Evolutionary conservation across 2,113 vertebrate genomes (phyloP).

Genomic region (Plecotus auritus): DNA sequence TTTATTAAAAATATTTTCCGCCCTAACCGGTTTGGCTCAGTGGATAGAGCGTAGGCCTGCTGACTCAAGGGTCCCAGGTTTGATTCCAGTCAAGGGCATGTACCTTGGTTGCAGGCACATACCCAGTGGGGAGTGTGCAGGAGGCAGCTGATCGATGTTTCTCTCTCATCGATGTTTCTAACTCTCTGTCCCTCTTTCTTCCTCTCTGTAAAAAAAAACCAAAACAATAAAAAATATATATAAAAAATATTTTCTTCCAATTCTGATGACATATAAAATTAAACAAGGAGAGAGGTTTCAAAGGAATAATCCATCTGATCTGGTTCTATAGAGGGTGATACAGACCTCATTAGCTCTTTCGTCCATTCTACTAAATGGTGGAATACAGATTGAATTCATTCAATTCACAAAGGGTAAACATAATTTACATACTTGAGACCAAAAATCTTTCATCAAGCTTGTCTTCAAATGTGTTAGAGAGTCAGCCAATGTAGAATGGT

Average conservation of each 20-base stretch:
- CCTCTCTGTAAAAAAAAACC: too few relatives aligned
- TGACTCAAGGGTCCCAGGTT: too few relatives aligned
- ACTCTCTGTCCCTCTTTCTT: too few relatives aligned
- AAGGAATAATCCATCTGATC: not conserved
- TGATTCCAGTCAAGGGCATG: too few relatives aligned
- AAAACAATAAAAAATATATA: too few relatives aligned
- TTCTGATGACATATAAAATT: constrained; percentile 7
- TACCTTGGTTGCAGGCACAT: too few relatives aligned
- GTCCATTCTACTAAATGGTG: not conserved
- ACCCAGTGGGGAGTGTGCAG: too few relatives aligned
- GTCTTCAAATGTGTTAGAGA: constrained; percentile 21
- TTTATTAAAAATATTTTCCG: constrained; percentile 66
- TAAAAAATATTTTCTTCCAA: too few relatives aligned
- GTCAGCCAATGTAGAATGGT: constrained; percentile 17
- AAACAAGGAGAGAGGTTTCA: not conserved
- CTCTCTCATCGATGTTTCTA: too few relatives aligned
- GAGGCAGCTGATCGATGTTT: too few relatives aligned
- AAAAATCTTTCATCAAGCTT: constrained; percentile 23
- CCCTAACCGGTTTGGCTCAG: too few relatives aligned
- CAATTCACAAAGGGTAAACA: not conserved
- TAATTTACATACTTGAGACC: not conserved
- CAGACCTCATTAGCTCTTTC: not conserved
- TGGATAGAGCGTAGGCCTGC: too few relatives aligned
- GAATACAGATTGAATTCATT: not conserved
- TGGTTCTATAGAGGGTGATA: not conserved